Conservation (phyloP, 35 echinoderm and acorn worm genomes). For the Lytechinus pictus region DNA sequence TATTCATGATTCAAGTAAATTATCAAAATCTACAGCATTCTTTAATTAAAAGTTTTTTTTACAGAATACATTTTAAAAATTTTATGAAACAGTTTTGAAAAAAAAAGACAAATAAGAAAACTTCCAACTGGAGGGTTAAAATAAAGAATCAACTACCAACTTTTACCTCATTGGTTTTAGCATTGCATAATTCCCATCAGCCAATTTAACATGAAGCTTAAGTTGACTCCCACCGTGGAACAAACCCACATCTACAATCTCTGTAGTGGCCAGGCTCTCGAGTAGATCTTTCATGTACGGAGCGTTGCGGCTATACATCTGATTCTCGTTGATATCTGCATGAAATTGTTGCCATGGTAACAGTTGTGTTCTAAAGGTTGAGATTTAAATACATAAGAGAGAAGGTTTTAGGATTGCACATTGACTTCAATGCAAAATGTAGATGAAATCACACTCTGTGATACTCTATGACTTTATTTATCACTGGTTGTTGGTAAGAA, state of each 20-base stretch:
- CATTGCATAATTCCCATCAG: slow-evolving; percentile 79
- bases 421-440: no score
- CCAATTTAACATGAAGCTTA: slow-evolving; percentile 69
- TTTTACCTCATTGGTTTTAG: slow-evolving; percentile 80
- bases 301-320: slow-evolving; percentile 61
- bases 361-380: background rate
- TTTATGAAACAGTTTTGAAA: no score
- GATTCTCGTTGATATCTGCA: slow-evolving; percentile 65
- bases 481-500: background rate
- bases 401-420: background rate
- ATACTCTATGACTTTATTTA: no score
- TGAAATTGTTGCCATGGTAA: slow-evolving; percentile 65
- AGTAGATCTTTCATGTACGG: slow-evolving; percentile 70
- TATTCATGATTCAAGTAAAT: no score
- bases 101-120: no score
- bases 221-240: slow-evolving; percentile 76
- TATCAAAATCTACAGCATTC: no score
- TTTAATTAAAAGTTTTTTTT: no score
- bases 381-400: background rate
- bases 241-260: slow-evolving; percentile 56
- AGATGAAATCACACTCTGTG: background rate
- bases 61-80: no score
- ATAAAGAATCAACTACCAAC: no score
- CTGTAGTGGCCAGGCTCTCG: slow-evolving; percentile 51
- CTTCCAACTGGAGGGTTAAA: no score